phyloP scores from a whole-genome alignment of 2,888 invertebrate species.

The Sarcophaga subvicina region DNA sequence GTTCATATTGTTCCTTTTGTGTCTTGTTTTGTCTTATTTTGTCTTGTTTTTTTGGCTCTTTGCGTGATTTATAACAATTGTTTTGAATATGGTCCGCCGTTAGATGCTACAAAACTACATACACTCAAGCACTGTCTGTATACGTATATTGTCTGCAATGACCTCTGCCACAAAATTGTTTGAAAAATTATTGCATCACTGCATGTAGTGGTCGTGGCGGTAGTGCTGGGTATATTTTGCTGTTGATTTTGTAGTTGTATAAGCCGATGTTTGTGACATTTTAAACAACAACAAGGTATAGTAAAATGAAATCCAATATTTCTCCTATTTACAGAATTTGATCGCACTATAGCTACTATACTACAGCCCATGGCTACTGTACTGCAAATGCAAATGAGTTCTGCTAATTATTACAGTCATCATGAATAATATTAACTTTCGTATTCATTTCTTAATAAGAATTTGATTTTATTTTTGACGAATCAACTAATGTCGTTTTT shows the following conservation, averaged over 20 bases:
- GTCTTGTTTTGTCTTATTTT: constrained; percentile 30
- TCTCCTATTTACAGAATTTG: too few relatives aligned
- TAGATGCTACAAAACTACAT: constrained; percentile 32
- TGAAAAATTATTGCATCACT: constrained; percentile 37
- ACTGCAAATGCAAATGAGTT: too few relatives aligned
- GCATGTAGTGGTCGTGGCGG: constrained; percentile 29
- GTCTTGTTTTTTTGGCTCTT: constrained; percentile 49
- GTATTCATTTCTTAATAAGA: too few relatives aligned
- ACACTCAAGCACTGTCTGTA: not conserved
- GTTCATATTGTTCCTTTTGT: not conserved
- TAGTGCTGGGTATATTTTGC: constrained; percentile 32
- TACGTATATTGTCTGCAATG: constrained; percentile 50
- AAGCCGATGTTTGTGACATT: too few relatives aligned
- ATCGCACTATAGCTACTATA: too few relatives aligned
- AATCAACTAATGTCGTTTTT: too few relatives aligned
- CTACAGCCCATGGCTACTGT: too few relatives aligned
- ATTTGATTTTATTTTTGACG: too few relatives aligned
- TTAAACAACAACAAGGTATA: too few relatives aligned
- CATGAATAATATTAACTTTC: too few relatives aligned
- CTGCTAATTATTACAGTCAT: too few relatives aligned
- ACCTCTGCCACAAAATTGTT: constrained; percentile 56
- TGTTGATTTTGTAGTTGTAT: not conserved
- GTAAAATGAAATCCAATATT: too few relatives aligned
- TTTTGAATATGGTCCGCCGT: constrained; percentile 18
- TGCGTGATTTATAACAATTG: constrained; percentile 71